A percentile compares a stretch with the other conserved stretches of the same genome.
These are phyloP conservation scores for Apteryx mantelli DNA, from an alignment of 2,113 vertebrate genomes.

Conservation along the genomic window DNA sequence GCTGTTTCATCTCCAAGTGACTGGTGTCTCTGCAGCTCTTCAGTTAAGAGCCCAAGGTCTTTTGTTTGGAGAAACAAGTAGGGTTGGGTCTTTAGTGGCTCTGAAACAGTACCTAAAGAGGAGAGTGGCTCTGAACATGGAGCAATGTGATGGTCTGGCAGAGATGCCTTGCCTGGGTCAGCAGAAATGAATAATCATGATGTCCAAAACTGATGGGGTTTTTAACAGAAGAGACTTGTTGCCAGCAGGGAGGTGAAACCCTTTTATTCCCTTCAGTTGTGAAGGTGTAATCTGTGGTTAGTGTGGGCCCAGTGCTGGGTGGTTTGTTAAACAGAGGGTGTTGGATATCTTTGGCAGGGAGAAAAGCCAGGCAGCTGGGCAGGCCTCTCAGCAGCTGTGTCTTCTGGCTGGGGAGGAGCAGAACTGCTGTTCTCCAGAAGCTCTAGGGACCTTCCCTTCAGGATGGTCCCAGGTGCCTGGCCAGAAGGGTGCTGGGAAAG, in stretches of 20 bases:
- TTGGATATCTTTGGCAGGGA: not conserved
- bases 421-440: not conserved
- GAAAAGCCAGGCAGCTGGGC: not conserved
- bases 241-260: not conserved
- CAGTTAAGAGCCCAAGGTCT: fast-evolving
- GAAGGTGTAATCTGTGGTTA: not conserved
- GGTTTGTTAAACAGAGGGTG: not conserved
- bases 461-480: not conserved
- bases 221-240: not conserved
- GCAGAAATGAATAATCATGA: not conserved
- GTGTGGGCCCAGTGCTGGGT: not conserved
- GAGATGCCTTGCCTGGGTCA: not conserved
- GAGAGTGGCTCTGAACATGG: not conserved
- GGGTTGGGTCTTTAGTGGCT: not conserved
- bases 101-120: not conserved
- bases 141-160: not conserved
- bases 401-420: not conserved
- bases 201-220: not conserved
- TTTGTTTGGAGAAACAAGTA: not conserved
- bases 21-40: not conserved
- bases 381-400: not conserved
- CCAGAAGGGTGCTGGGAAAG: not conserved
- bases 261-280: not conserved
- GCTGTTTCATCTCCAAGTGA: not conserved
- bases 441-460: not conserved